Conservation (phyloP, 2,797 vertebrate species). For the Apogon talboti region DNA sequence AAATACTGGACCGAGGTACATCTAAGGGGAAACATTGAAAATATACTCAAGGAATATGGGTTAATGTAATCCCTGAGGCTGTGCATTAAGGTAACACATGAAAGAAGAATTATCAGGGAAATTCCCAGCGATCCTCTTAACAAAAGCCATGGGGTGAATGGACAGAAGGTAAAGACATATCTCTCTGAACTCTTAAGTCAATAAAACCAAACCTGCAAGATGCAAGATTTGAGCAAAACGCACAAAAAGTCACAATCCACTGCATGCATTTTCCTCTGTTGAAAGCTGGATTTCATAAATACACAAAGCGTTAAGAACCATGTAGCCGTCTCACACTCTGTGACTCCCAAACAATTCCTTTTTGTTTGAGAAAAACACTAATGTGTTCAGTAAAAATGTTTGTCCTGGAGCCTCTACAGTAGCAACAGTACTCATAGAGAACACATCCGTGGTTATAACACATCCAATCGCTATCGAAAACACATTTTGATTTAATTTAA, state of each 20-base stretch:
- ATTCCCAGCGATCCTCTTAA: conserved; percentile 17
- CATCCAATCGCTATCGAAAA: not conserved
- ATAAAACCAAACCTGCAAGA: conserved; percentile 35
- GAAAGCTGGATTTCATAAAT: not conserved
- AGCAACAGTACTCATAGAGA: not conserved
- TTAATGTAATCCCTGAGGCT: conserved; percentile 8
- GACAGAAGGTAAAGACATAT: not conserved
- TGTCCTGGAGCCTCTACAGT: not conserved
- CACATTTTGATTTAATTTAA: not conserved
- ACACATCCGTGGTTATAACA: not conserved
- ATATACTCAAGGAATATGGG: conserved; percentile 10
- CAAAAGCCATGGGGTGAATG: conserved; percentile 11
- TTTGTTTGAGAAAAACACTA: not conserved
- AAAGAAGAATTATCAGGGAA: conserved; percentile 16
- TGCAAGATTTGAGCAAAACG: conserved; percentile 21
- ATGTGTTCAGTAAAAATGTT: not conserved
- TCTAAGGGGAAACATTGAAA: too few relatives aligned
- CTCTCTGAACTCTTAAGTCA: conserved; percentile 15
- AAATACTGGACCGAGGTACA: too few relatives aligned
- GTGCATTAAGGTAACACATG: conserved; percentile 12
- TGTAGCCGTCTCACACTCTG: not conserved
- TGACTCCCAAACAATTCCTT: not conserved
- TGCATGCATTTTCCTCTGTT: not conserved
- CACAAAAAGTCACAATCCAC: not conserved
- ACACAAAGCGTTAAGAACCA: not conserved